Percentiles rank a stretch among this genome's conserved stretches.
Evolutionary conservation across 2,888 invertebrate genomes (phyloP).

Genomic region (Lithophane leautieri): DNA sequence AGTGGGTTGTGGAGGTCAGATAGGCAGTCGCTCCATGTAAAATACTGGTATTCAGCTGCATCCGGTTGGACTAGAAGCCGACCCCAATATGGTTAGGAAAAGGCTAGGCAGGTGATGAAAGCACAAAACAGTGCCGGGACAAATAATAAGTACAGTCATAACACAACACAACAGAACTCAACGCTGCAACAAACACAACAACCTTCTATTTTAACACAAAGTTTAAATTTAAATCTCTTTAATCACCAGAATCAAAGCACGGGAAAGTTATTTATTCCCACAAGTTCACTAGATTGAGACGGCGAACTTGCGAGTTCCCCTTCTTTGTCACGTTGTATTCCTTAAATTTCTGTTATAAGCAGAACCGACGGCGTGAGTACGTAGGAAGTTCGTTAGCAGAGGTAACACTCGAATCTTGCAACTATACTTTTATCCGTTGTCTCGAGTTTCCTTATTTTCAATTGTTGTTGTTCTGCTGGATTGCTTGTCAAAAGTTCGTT

Average conservation of each 20-base stretch:
- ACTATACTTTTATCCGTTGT: background rate
- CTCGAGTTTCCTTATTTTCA: background rate
- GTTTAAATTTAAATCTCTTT: slow-evolving; percentile 58
- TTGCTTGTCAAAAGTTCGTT: background rate
- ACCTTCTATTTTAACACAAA: slow-evolving; percentile 48
- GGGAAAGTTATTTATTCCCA: slow-evolving; percentile 74
- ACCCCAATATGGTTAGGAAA: too few relatives aligned
- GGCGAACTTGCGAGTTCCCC: slow-evolving; percentile 80
- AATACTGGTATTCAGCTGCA: too few relatives aligned
- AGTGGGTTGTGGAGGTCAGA: too few relatives aligned
- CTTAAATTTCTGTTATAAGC: slow-evolving; percentile 68
- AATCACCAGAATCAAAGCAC: slow-evolving; percentile 74
- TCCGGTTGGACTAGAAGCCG: too few relatives aligned
- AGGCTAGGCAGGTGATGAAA: too few relatives aligned
- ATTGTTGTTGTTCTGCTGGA: background rate
- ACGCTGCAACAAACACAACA: background rate
- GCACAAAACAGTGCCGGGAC: background rate
- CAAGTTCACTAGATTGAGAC: slow-evolving; percentile 81
- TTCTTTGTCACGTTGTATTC: slow-evolving; percentile 85
- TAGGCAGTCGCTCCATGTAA: too few relatives aligned
- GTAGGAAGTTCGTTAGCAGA: background rate
- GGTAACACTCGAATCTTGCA: background rate
- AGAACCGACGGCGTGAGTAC: slow-evolving; percentile 32
- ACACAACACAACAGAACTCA: background rate
- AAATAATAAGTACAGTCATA: slow-evolving; percentile 7